A percentile compares a stretch with the other conserved stretches of the same genome.
These are phyloP conservation scores for Philereme transversata DNA, from an alignment of 2,888 invertebrate genomes.

Conservation along the genomic window DNA sequence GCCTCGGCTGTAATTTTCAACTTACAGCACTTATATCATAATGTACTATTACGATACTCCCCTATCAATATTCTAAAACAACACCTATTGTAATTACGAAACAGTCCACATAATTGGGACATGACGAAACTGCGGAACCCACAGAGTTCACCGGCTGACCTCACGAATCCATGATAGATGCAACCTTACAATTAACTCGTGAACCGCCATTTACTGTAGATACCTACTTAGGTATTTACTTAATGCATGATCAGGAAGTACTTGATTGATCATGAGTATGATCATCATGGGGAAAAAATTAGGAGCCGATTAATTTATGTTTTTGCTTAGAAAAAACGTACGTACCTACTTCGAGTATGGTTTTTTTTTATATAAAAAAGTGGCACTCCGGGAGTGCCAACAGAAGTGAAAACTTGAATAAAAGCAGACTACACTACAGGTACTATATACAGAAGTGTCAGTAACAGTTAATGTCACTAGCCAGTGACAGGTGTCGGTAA, in stretches of 20 bases:
- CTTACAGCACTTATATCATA: no score
- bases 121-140: constrained; percentile 58
- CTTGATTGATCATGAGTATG: constrained; percentile 2
- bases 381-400: no score
- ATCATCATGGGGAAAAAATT: neutral
- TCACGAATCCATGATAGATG: constrained; percentile 59
- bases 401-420: no score
- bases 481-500: no score
- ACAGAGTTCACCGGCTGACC: constrained; percentile 58
- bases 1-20: no score
- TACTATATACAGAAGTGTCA: no score
- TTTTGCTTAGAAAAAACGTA: no score
- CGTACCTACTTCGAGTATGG: no score
- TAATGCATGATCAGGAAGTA: constrained; percentile 23
- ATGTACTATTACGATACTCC: no score
- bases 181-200: constrained; percentile 65
- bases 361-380: no score
- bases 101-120: constrained; percentile 41
- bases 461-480: no score
- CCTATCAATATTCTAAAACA: constrained; percentile 2
- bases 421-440: no score
- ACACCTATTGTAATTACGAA: constrained; percentile 31
- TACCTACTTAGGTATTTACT: constrained; percentile 4
- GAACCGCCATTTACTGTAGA: constrained; percentile 56
- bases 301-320: neutral